Evolutionary conservation across 2,113 vertebrate species (phyloP), one percentile per base, ranked within the genome.

Genomic region (Ophthalmolycus amberensis): DNA sequence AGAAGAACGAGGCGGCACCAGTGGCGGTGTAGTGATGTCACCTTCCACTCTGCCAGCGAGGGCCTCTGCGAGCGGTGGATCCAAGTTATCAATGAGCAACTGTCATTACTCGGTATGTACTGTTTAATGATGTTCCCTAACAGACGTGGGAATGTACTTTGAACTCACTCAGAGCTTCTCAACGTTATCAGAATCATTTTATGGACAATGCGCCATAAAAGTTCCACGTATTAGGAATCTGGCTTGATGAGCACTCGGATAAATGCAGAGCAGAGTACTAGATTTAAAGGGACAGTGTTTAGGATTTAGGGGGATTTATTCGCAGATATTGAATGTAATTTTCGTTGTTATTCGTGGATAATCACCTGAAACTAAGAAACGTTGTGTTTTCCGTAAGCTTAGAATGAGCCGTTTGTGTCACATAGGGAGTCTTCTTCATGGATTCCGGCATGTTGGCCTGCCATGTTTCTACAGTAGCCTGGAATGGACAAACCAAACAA

Each of bases 11-110:
- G 82, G 40, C 94, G 90, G 77, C 96, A 96, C 93, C 96, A 95
- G 94, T 98, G 97, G 98, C 92, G 89, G 88, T 97, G 96, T 40
- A 93, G 89, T 0, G 94, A 96, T 11, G 94, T 96, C 85, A 98
- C 95, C 0, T 98, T 99, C 90, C 95, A 94, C 89, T 96, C 96
- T 29, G 71, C 68, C 1, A 94, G 95, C 52, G 94, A 95, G 79
- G 89, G 83, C 7, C 93, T 97, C 40, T 96, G 96, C 71, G 94
- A 95, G 73, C 95, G 95, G 81, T 99, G 98, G 97, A 92, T 97
- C 88, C 95, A 93, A 67, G 85, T 93, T 0, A 95, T 97, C 59
- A 94, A 93, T 54, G 94, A 96, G 88, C 94, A 95, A 86, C 95
- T 99, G 82, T 93, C 95, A 38, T 89, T 85, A 42, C 95, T 97